Percentiles rank a stretch among this genome's conserved stretches.
Evolutionary conservation across 2,888 invertebrate genomes (phyloP).

Genomic region (Pelosia muscerda): DNA sequence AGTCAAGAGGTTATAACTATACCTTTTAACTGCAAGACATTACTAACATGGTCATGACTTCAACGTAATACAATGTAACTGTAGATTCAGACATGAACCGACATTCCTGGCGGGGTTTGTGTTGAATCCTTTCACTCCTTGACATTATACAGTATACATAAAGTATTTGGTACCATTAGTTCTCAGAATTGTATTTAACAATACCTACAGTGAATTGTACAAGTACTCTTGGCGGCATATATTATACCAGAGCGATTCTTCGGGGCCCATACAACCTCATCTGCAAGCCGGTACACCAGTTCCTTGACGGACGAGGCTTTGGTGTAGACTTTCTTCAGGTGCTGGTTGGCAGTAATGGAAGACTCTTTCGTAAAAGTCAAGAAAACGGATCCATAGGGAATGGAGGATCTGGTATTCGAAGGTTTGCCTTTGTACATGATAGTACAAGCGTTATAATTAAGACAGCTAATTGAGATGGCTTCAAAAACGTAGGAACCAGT

Average conservation of each 20-base stretch:
- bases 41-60: not conserved
- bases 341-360: too few relatives aligned
- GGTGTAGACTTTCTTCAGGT: not conserved
- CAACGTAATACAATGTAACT: not conserved
- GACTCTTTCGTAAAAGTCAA: too few relatives aligned
- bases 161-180: not conserved
- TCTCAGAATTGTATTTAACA: not conserved
- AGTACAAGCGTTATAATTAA: too few relatives aligned
- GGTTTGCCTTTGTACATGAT: too few relatives aligned
- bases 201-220: not conserved
- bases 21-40: not conserved
- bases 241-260: not conserved
- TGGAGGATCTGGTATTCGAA: too few relatives aligned
- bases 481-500: too few relatives aligned
- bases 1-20: too few relatives aligned
- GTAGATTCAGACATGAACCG: not conserved
- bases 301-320: too few relatives aligned
- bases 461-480: too few relatives aligned
- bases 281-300: not conserved
- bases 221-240: not conserved
- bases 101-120: not conserved
- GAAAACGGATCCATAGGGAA: too few relatives aligned
- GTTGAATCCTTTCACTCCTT: not conserved
- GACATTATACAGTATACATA: not conserved
- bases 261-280: not conserved